These are phyloP conservation scores for Coregonus clupeaformis DNA, from an alignment of 2,113 vertebrate genomes.

Conservation along the genomic window DNA sequence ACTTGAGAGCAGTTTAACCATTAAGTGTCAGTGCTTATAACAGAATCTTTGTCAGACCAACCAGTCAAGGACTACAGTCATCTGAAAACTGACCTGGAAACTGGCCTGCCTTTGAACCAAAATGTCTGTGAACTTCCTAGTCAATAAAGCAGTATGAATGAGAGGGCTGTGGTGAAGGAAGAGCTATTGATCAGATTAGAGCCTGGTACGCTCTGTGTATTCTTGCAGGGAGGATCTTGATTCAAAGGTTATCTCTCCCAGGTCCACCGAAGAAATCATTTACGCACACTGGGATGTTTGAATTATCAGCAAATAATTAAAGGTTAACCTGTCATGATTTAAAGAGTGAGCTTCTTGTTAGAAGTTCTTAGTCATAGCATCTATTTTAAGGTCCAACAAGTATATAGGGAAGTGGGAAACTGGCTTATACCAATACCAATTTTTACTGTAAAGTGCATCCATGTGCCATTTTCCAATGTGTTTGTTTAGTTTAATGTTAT, in stretches of 20 bases:
- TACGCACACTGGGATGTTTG: slow-evolving; percentile 44
- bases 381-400: too few species aligned
- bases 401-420: too few species aligned
- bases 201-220: slow-evolving; percentile 59
- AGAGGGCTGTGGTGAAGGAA: slow-evolving; percentile 61
- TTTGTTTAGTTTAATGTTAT: too few species aligned
- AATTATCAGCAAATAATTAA: slow-evolving; percentile 64
- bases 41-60: slow-evolving; percentile 32
- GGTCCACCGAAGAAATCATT: slow-evolving; percentile 67
- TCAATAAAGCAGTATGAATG: slow-evolving; percentile 71
- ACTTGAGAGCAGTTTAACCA: slow-evolving; percentile 34
- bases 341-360: too few species aligned
- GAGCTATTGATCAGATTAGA: slow-evolving; percentile 63
- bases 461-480: too few species aligned
- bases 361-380: too few species aligned
- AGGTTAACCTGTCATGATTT: slow-evolving; percentile 9
- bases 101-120: slow-evolving; percentile 62
- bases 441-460: too few species aligned
- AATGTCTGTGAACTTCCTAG: slow-evolving; percentile 48
- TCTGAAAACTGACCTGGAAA: slow-evolving; percentile 50
- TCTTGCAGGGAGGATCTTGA: slow-evolving; percentile 62
- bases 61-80: slow-evolving; percentile 56
- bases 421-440: too few species aligned
- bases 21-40: slow-evolving; percentile 44
- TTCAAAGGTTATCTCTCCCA: slow-evolving; percentile 65